Base-by-base conservation (phyloP, 2,797 vertebrate species). In the Pseudomugil gertrudae region DNA sequence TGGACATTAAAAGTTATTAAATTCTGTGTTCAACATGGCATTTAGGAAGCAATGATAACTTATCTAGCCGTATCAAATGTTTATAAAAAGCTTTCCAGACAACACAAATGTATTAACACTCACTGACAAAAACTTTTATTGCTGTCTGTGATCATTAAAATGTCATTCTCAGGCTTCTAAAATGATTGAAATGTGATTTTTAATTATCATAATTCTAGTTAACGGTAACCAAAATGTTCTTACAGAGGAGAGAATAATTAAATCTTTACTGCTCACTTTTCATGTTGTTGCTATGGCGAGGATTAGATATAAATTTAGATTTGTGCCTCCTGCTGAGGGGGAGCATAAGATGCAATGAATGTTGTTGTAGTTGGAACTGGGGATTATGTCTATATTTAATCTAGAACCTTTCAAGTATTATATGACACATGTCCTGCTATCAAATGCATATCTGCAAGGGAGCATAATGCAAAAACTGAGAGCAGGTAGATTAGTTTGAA, bases 301-400 rank as follows among this genome's bases (percentile, higher is more conserved):
- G 72, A 74, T 89, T 84, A 69, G 70, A 61, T 82, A 68, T 81
- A 30, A 83, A 84, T 83, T 76, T 69, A 72, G 72, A 60, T 61
- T 59, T 74, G 10, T 32, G 53, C 52, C 74, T 88, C 75, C 80
- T 84, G 87, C 64, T 66, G 80, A 89, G 76, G 68, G 74, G 78
- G 79, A 76, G 83, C 80, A 78, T 76, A 40, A 75, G 87, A 77
- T 21, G 45, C 68, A 76, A 61, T 52, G 70, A 76, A 84, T 87
- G 84, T 77, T 30, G 27, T 63, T 62, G 59, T 73, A 62, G 78
- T 60, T 77, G 61, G 72, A 85, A 70, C 69, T 60, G 62, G 75
- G 89, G 87, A 91, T 93, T 91, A 89, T 70, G 72, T 90, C 84
- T 91, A 87, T 89, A 90, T 93, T 88, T 93, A 92, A 91, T 92